Percentiles rank a stretch among this genome's conserved stretches.
These are phyloP conservation scores for Odontomyia ornata DNA, from an alignment of 2,888 invertebrate genomes.

Conservation along the genomic window DNA sequence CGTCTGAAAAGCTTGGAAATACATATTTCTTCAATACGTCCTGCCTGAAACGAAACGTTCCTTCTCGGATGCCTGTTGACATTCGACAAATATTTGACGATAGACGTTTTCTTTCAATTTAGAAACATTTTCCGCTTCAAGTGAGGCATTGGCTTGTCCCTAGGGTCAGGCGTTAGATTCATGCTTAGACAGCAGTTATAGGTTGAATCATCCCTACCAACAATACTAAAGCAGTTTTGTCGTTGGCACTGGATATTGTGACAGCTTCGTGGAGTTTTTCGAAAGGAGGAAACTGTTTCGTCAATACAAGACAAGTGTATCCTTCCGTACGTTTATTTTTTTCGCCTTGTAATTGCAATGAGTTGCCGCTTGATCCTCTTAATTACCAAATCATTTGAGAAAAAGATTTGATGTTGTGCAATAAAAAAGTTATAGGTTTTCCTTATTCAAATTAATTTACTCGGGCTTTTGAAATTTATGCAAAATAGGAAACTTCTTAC, in stretches of 20 bases:
- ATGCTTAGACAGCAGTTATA: conserved; percentile 28
- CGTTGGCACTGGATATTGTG: background rate
- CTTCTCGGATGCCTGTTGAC: conserved; percentile 32
- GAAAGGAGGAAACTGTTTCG: conserved; percentile 15
- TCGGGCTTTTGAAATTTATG: no score
- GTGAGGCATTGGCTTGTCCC: conserved; percentile 32
- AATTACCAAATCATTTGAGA: background rate
- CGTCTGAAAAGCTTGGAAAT: conserved; percentile 18
- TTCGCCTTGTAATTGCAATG: background rate
- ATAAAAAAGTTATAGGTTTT: no score
- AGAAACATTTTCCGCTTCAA: conserved; percentile 42
- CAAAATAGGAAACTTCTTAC: no score
- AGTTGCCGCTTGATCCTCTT: background rate
- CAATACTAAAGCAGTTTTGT: background rate
- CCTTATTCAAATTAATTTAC: no score
- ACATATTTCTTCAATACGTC: conserved; percentile 30
- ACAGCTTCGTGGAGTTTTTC: background rate
- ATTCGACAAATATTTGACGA: conserved; percentile 43
- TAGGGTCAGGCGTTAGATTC: conserved; percentile 28
- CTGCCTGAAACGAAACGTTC: conserved; percentile 29
- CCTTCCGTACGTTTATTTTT: no score
- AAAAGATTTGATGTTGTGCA: background rate
- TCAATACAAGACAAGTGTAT: background rate
- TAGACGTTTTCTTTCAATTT: conserved; percentile 45
- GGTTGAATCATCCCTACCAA: conserved; percentile 19